phyloP scores from a whole-genome alignment of 1,140 invertebrate species.

The Luehdorfia chinensis region DNA sequence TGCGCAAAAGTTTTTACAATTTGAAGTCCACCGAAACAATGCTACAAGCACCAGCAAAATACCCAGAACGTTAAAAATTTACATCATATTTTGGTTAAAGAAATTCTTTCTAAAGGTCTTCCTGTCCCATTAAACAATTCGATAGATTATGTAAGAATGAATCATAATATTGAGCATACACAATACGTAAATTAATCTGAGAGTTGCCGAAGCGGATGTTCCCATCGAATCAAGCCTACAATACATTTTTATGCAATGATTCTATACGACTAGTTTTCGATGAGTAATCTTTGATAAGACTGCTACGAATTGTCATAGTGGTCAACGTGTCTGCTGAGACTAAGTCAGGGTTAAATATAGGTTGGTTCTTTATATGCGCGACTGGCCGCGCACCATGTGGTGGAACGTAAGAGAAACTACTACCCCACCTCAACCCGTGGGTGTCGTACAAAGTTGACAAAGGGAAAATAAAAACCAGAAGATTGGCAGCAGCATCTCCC shows the following conservation, averaged over 20 bases:
- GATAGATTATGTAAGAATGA: conserved; percentile 1
- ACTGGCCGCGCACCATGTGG: background rate
- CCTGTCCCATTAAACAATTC: background rate
- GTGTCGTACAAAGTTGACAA: too few relatives aligned
- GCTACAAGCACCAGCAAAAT: too few relatives aligned
- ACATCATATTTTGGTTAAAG: too few relatives aligned
- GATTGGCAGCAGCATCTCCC: too few relatives aligned
- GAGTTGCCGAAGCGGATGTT: background rate
- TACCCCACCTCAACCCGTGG: too few relatives aligned
- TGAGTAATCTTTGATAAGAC: background rate
- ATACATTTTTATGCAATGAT: conserved; percentile 10
- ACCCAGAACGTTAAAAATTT: too few relatives aligned
- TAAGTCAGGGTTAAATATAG: background rate
- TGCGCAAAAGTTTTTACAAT: too few relatives aligned
- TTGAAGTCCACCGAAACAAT: too few relatives aligned
- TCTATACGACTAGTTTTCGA: background rate
- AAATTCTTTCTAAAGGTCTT: conserved; percentile 5
- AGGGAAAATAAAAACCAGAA: too few relatives aligned
- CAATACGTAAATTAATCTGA: background rate
- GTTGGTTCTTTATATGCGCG: background rate
- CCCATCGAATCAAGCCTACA: background rate
- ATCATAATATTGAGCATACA: background rate
- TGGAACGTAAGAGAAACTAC: too few relatives aligned
- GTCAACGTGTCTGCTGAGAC: too few relatives aligned
- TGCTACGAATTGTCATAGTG: too few relatives aligned